Percentiles rank a stretch among this genome's conserved stretches.
phyloP scores from a whole-genome alignment of 2,113 vertebrate genomes.

The human region GRCh38 chr4:7450501-7451000 shows the following conservation, averaged over 20 bases:
- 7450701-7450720: accelerated
- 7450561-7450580: accelerated
- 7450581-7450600: background rate
- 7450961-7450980: too few relatives aligned
- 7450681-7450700: background rate
- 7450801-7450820: too few relatives aligned
- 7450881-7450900: too few relatives aligned
- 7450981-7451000: too few relatives aligned
- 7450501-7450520: background rate
- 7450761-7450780: too few relatives aligned
- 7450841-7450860: too few relatives aligned
- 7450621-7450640: background rate
- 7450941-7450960: too few relatives aligned
- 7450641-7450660: background rate
- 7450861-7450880: too few relatives aligned
- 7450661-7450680: background rate
- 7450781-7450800: too few relatives aligned
- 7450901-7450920: too few relatives aligned
- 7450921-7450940: too few relatives aligned
- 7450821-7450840: too few relatives aligned
- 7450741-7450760: background rate
- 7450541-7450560: accelerated
- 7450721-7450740: accelerated
- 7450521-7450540: accelerated
- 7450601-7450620: background rate